Conservation (phyloP, 1,140 invertebrate genomes). For the Philopotamus ludificatus region DNA sequence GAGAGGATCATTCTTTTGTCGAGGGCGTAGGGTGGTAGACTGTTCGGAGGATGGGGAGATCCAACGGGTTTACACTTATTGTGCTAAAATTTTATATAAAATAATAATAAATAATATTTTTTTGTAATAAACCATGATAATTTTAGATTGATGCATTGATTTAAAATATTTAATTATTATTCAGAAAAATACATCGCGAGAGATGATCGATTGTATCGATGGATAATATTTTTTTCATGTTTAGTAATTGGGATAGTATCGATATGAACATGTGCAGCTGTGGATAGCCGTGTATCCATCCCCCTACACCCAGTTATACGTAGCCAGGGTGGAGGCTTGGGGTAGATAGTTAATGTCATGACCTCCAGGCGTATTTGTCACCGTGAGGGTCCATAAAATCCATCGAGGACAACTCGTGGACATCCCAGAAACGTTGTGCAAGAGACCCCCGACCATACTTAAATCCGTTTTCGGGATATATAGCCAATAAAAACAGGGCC, state of each 20-base stretch:
- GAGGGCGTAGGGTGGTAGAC: neutral
- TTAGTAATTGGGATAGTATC: too few relatives aligned
- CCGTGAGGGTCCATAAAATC: constrained; percentile 39
- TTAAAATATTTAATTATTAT: too few relatives aligned
- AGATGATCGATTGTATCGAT: too few relatives aligned
- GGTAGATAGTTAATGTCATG: constrained; percentile 41
- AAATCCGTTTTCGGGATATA: too few relatives aligned
- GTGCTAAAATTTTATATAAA: too few relatives aligned
- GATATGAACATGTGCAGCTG: neutral
- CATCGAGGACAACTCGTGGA: constrained; percentile 2
- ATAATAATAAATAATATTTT: too few relatives aligned
- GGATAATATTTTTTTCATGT: too few relatives aligned
- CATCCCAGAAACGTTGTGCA: neutral
- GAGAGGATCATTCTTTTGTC: constrained; percentile 13
- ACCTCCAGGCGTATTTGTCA: constrained; percentile 41
- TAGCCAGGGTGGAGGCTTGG: constrained; percentile 19
- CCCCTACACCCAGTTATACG: neutral
- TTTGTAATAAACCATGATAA: too few relatives aligned
- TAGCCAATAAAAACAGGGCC: too few relatives aligned
- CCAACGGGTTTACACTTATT: neutral
- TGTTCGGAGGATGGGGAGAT: neutral
- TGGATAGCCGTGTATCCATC: neutral
- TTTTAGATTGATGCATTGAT: neutral
- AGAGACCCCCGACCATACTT: too few relatives aligned
- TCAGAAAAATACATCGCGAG: too few relatives aligned